Evolutionary conservation across 2,797 vertebrate genomes (phyloP).

Genomic region (Bryconaethiops microstoma): DNA sequence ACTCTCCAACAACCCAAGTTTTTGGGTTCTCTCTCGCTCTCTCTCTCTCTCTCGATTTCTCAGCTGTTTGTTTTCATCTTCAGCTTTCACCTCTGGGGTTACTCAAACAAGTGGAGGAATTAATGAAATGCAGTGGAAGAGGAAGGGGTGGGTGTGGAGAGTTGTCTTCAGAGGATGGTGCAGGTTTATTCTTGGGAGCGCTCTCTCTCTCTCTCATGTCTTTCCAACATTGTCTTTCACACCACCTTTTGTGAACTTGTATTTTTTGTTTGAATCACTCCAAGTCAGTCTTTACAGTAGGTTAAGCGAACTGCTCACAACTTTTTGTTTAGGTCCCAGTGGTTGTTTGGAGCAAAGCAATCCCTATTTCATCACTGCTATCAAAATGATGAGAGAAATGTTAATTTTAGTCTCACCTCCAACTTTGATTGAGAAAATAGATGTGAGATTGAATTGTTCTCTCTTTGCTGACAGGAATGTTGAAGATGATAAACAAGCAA

Average conservation of each 20-base stretch:
- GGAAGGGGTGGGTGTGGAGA: slow-evolving; percentile 1
- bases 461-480: slow-evolving; percentile 1
- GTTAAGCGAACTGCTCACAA: slow-evolving; percentile 2
- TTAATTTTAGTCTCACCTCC: slow-evolving; percentile 36
- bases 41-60: not conserved
- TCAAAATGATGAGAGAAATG: slow-evolving; percentile 30
- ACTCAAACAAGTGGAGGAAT: slow-evolving; percentile 40
- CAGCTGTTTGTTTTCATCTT: slow-evolving; percentile 46
- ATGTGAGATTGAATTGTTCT: slow-evolving; percentile 29
- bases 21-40: too few species aligned
- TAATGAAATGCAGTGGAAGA: slow-evolving; percentile 29
- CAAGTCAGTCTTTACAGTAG: not conserved
- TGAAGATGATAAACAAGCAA: slow-evolving; percentile 11
- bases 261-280: slow-evolving; percentile 13
- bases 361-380: slow-evolving; percentile 16
- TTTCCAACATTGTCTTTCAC: slow-evolving; percentile 11
- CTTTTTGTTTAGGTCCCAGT: not conserved
- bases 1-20: too few species aligned
- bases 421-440: slow-evolving; percentile 22
- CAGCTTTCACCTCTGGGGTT: slow-evolving; percentile 36
- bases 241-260: slow-evolving; percentile 19
- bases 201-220: not conserved
- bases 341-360: slow-evolving; percentile 13
- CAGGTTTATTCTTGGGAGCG: too few species aligned
- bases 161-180: slow-evolving; percentile 3